Evolutionary conservation across 2,888 invertebrate species (phyloP).

Genomic region (Pecten maximus): DNA sequence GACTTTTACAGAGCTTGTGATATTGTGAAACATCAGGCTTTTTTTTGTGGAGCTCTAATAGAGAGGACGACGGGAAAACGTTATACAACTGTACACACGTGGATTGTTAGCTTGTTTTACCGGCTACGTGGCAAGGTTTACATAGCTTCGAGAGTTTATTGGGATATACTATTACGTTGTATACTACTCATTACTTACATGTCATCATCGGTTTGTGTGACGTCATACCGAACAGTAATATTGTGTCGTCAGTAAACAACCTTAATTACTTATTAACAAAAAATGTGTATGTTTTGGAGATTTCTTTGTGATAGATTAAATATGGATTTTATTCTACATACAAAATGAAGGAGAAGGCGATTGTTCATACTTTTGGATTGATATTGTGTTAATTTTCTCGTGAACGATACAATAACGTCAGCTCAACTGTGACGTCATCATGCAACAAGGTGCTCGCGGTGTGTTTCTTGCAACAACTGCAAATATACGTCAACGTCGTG

Average conservation of each 20-base stretch:
- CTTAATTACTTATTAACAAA: not conserved
- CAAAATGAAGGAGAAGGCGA: not conserved
- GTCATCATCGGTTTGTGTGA: not conserved
- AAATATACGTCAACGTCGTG: slow-evolving; percentile 10
- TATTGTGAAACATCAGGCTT: not conserved
- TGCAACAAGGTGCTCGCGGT: not conserved
- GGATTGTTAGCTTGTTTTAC: not conserved
- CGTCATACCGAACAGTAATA: no score
- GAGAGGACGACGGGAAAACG: not conserved
- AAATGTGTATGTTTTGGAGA: not conserved
- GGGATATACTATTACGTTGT: not conserved
- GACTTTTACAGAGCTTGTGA: not conserved
- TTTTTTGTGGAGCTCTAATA: not conserved
- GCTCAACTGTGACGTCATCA: not conserved
- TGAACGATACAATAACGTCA: not conserved
- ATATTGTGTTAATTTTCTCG: not conserved
- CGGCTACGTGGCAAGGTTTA: not conserved
- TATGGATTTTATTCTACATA: not conserved
- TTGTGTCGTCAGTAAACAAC: no score
- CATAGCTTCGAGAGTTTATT: not conserved
- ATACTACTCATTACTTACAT: not conserved
- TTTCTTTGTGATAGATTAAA: not conserved
- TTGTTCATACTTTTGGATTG: not conserved
- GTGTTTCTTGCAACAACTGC: not conserved
- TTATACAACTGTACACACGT: no score